Percentiles rank a stretch among this genome's conserved stretches.
Evolutionary conservation across 2,113 vertebrate species (phyloP).

Genomic region (Poeciliopsis prolifica): DNA sequence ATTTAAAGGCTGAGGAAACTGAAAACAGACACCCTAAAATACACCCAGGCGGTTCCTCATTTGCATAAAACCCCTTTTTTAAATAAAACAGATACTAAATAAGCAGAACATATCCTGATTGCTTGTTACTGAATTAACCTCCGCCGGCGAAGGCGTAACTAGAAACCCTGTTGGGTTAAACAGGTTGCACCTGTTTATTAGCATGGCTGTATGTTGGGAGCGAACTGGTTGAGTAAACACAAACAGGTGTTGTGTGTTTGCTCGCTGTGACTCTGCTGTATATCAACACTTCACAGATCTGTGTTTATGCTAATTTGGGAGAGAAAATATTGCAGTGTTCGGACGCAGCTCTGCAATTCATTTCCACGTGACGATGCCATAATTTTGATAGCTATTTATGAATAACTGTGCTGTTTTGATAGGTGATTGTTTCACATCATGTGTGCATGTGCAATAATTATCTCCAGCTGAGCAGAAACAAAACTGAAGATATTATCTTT

Average conservation of each 20-base stretch:
- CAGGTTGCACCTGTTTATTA: constrained; percentile 11
- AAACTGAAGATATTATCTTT: too few species aligned
- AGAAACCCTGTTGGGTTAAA: neutral
- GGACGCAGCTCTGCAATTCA: constrained; percentile 14
- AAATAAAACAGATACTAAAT: neutral
- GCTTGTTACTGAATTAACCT: neutral
- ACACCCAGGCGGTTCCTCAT: neutral
- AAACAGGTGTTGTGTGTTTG: constrained; percentile 59
- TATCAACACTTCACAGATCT: constrained; percentile 32
- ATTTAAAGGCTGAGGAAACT: neutral
- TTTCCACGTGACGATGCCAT: constrained; percentile 9
- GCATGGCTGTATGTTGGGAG: neutral
- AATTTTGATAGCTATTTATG: too few species aligned
- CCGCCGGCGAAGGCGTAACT: neutral
- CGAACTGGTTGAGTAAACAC: constrained; percentile 38
- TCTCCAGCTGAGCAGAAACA: too few species aligned
- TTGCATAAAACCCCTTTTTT: neutral
- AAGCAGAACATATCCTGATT: constrained; percentile 24
- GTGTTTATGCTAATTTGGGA: constrained; percentile 53
- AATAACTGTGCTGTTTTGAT: too few species aligned
- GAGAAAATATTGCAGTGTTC: constrained; percentile 48
- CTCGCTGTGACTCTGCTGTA: constrained; percentile 42
- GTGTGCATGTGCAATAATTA: too few species aligned
- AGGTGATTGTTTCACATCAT: too few species aligned
- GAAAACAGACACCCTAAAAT: neutral